Conservation (phyloP, 2,888 invertebrate species). For the Cephus sareptanus region DNA sequence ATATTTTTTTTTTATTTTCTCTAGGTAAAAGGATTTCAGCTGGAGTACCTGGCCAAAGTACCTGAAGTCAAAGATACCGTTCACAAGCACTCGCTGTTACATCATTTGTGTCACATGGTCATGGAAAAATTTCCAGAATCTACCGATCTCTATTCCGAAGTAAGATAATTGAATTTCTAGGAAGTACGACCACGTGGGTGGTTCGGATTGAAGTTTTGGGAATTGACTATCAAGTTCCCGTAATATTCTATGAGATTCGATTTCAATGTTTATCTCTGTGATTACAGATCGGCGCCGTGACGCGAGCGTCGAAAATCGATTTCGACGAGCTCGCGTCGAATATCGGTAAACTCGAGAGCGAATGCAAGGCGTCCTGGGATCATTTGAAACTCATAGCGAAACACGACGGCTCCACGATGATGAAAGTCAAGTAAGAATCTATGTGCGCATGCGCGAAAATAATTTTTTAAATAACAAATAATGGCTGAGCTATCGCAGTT, state of each 20-base stretch:
- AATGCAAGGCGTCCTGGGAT: slow-evolving; percentile 98
- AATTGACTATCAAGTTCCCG: background rate
- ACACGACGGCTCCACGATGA: slow-evolving; percentile 89
- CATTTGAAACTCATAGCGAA: slow-evolving; percentile 94
- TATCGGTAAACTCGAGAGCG: slow-evolving; percentile 88
- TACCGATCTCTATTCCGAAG: slow-evolving; percentile 97
- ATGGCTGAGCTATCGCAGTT: slow-evolving; percentile 12
- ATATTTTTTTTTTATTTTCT: slow-evolving; percentile 22
- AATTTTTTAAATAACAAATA: background rate
- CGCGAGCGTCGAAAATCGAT: slow-evolving; percentile 93
- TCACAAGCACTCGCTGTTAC: slow-evolving; percentile 96
- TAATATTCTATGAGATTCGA: background rate
- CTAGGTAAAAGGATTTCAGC: slow-evolving; percentile 93
- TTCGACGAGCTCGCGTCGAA: slow-evolving; percentile 91
- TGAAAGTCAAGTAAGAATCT: slow-evolving; percentile 82
- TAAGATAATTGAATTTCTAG: slow-evolving; percentile 58
- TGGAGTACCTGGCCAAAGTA: slow-evolving; percentile 96
- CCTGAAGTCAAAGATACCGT: slow-evolving; percentile 99
- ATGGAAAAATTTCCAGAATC: slow-evolving; percentile 96
- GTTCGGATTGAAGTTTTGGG: background rate
- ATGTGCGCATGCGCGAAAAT: slow-evolving; percentile 7
- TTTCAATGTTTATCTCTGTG: background rate
- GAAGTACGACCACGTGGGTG: background rate
- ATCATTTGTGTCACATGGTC: slow-evolving; percentile 97
- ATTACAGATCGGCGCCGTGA: slow-evolving; percentile 84